Evolutionary conservation across 2,888 invertebrate genomes (phyloP), one percentile per base, ranked within the genome.

Genomic region (Augiades crinisus): DNA sequence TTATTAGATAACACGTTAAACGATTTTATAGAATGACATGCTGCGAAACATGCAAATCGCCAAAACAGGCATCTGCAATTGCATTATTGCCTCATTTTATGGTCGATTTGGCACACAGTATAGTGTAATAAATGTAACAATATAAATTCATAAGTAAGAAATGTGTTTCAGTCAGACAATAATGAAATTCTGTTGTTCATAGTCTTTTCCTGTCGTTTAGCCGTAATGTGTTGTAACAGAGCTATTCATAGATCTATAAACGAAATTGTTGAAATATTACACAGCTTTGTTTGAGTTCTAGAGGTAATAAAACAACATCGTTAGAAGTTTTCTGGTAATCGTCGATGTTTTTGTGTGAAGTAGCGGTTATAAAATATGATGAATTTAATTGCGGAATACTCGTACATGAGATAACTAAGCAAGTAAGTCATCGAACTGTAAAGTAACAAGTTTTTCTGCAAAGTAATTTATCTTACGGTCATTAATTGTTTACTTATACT

Each of bases 91-190:
- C 10, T 36, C 7, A 24, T 46, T 46, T 46, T 27, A 46, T 46
- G 36, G 36, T 46, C 24, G 24, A 46, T 46, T 46, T 46, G 24
- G 36, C 27, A 24, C 19, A 44, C 46, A 24, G 21, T 22, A 21
- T 8, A 33, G 24, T 46, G 34, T 24, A 34, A 33, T 45, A 45
- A 45, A 34, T 10, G 8, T 16, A 24, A 46, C 36, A 36, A 46
- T 46, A 24, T 36, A 46, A 45, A 46, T 10, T 36, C 36, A 46
- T 36, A 46, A 34, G 21, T 13, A 38, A 45, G 22, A 22, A 44
- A 46, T 10, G 12, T 46, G 19, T 31, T 36, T 36, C 24, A 17
- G 8, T 21, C 16, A 10, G 17, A 24, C 36, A 36, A 46, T 36
- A 46, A 46, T 36, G 36, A 24, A 34, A 46, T 36, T 27, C 24